Evolutionary conservation across 2,113 vertebrate genomes (phyloP).

Genomic region (Cephalophus harveyi): DNA sequence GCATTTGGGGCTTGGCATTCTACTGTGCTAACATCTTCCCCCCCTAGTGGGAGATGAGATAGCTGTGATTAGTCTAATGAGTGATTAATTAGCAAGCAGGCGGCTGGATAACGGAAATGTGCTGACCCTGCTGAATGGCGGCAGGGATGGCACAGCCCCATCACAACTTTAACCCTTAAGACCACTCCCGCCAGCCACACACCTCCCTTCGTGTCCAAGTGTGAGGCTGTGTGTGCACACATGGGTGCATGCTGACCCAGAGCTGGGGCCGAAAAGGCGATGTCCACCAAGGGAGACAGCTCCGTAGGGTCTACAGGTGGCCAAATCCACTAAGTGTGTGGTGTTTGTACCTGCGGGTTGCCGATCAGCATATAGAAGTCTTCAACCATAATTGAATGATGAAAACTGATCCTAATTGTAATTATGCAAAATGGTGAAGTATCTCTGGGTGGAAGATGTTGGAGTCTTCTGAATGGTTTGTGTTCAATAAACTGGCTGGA

Average conservation of each 20-base stretch:
- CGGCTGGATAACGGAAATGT: constrained; percentile 2
- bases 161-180: not conserved
- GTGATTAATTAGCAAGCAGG: constrained; percentile 70
- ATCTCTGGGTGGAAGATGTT: not conserved
- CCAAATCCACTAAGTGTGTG: not conserved
- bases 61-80: constrained; percentile 77
- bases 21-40: constrained; percentile 11
- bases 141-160: not conserved
- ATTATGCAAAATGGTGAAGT: not conserved
- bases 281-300: not conserved
- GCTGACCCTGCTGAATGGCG: constrained; percentile 40
- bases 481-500: not conserved
- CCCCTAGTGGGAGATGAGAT: constrained; percentile 45
- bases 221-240: fast-evolving
- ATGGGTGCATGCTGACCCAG: fast-evolving
- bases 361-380: too few relatives aligned
- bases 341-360: not conserved
- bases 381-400: not conserved
- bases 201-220: fast-evolving
- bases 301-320: not conserved
- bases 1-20: not conserved
- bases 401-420: constrained; percentile 3
- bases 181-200: not conserved
- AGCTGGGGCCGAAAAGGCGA: fast-evolving
- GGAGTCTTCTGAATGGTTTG: not conserved